Base-by-base conservation (phyloP, 1,140 invertebrate genomes). In the Drosophila bifasciata region DNA sequence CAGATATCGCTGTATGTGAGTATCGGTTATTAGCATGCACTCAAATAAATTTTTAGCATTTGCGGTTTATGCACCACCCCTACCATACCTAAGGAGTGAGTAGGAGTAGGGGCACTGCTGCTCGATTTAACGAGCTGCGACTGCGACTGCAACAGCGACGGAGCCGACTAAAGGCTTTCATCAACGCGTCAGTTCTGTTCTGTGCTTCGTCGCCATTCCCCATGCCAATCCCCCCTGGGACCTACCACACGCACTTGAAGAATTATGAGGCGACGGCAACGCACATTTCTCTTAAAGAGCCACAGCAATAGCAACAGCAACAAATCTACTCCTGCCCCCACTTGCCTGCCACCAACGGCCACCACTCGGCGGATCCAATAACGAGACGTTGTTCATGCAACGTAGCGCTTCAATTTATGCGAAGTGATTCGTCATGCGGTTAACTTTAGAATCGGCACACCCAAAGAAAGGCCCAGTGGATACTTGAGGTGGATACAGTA, bases 391-490 rank as follows among this genome's bases (percentile, higher is more conserved):
- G 75, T 66, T 66, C 67, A 88, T 88, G 83, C 83, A 83, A 81
- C 78, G 78, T 83, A 86, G 83, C 83, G 83, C 81, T 86, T 86
- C 83, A 86, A 86, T 86, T 86, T 86, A 86, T 86, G 83, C 83
- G 83, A 86, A 86, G 83, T 86, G 83, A 86, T 86, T 86, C 83
- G 83, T 86, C 83, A 86, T 86, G 83, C 83, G 83, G 83, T 86
- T 86, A 86, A 86, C 81, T 86, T 86, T 86, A 86, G 81, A 86
- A 86, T 86, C 70, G 66, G 83, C 79, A 77, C 72, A 81, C 43
- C 66, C 58, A 64, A 58, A 67, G 57, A 76, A 36, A 36, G 32
- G 11, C 32, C 36, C 57, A 39, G 44, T 60, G 56, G 44, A 68
- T 72, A 57, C 70, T 73, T 73, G 25, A 64, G 16, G 0, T n/a